Conservation (phyloP, 2,797 vertebrate species). For the Poliocrania exsul region DNA sequence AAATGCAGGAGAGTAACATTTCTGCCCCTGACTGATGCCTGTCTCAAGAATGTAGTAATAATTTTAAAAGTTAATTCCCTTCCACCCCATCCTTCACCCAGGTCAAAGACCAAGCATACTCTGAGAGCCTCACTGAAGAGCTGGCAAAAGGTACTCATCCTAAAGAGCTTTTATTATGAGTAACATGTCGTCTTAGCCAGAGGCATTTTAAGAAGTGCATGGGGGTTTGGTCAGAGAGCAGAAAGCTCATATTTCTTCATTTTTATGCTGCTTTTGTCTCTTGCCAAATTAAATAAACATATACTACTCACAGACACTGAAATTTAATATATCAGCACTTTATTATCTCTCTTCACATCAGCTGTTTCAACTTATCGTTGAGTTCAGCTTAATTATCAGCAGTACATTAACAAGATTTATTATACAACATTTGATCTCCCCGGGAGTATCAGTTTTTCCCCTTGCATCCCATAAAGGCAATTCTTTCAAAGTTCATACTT, state of each 20-base stretch:
- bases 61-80: background rate
- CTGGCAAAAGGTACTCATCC: background rate
- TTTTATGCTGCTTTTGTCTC: background rate
- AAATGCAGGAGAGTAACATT: background rate
- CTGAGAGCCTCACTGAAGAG: background rate
- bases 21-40: background rate
- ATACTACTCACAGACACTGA: background rate
- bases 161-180: slow-evolving; percentile 18
- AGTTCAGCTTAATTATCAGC: background rate
- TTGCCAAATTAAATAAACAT: background rate
- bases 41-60: background rate
- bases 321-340: background rate
- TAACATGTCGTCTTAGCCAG: background rate
- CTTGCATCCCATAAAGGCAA: background rate
- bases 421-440: background rate
- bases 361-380: background rate
- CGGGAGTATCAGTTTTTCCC: background rate
- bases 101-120: background rate
- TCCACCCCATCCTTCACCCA: background rate
- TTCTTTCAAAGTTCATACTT: background rate
- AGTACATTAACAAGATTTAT: background rate
- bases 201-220: slow-evolving; percentile 26
- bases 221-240: background rate
- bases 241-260: background rate
- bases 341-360: background rate